Evolutionary conservation across 2,888 invertebrate genomes (phyloP), one percentile per base, ranked within the genome.

Genomic region (Tetragnatha montana): DNA sequence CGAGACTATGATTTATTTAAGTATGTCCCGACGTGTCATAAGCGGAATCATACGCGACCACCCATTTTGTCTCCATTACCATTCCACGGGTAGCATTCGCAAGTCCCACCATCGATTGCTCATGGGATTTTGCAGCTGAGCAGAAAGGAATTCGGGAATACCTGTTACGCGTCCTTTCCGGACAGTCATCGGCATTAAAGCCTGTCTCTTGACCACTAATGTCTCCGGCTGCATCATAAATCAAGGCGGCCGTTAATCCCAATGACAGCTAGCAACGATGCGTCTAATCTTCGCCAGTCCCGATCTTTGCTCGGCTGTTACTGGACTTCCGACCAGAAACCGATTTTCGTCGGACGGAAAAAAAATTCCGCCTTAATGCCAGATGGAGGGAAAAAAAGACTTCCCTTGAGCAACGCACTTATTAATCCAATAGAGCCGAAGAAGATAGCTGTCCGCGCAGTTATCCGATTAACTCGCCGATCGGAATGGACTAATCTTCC

Each of bases 211-310:
- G 73, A 60, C 22, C 75, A 49, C 86, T 89, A 89, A 89, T 89
- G 89, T 85, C 86, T 89, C 78, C 81, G 35, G 51, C 1, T 78
- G 79, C 86, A 86, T 89, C 89, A 89, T 89, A 81, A 71, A 89
- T 89, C 89, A 89, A 85, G 51, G n/a, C 47, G 75, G 19, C 81
- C 81, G 81, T 78, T 89, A 89, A 89, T 89, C 89, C 89, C 78
- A 14, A 22, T 89, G 89, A 89, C 89, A 89, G 89, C 78, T 86
- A 73, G 81, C 86, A 86, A 70, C 86, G 81, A 81, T 86, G 86
- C 81, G 86, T 81, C 86, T 86, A 86, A 89, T 86, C 86, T 82
- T 89, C 76, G 73, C 86, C 80, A 84, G 75, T 85, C 81, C 51
- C 70, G 51, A 70, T n/a, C 78, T 78, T 82, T 82, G 35, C 71